A percentile compares a stretch with the other conserved stretches of the same genome.
phyloP scores from a whole-genome alignment of 2,888 invertebrate genomes.

The Atrina japonica region DNA sequence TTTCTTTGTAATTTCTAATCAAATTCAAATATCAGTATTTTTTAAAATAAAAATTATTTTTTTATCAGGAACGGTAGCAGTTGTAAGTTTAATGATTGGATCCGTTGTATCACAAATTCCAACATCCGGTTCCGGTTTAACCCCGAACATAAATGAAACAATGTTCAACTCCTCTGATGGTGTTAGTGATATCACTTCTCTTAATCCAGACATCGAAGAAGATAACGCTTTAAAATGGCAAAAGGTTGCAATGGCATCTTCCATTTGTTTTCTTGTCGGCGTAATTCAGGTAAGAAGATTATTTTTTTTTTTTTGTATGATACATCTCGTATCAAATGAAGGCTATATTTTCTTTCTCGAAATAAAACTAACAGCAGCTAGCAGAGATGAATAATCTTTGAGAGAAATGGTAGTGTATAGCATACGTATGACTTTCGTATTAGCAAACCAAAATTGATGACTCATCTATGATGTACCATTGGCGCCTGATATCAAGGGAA shows the following conservation, averaged over 20 bases:
- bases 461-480: too few species aligned
- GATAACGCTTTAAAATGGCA: slow-evolving; percentile 23
- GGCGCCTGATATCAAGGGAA: too few species aligned
- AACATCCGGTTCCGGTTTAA: neutral
- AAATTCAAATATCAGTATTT: too few species aligned
- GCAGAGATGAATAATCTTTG: too few species aligned
- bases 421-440: too few species aligned
- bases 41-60: too few species aligned
- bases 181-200: neutral
- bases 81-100: slow-evolving; percentile 73
- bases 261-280: slow-evolving; percentile 65
- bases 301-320: too few species aligned
- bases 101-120: slow-evolving; percentile 59
- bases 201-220: neutral
- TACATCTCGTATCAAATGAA: too few species aligned
- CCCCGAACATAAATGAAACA: slow-evolving; percentile 1
- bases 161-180: neutral
- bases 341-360: too few species aligned
- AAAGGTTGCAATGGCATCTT: slow-evolving; percentile 81
- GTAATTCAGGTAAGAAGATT: slow-evolving; percentile 54
- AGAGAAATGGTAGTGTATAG: too few species aligned
- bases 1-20: neutral
- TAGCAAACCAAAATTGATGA: too few species aligned
- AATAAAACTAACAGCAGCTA: too few species aligned
- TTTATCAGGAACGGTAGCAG: slow-evolving; percentile 72